Evolutionary conservation across 2,888 invertebrate genomes (phyloP).

Genomic region (Hydrotaea diabolus): DNA sequence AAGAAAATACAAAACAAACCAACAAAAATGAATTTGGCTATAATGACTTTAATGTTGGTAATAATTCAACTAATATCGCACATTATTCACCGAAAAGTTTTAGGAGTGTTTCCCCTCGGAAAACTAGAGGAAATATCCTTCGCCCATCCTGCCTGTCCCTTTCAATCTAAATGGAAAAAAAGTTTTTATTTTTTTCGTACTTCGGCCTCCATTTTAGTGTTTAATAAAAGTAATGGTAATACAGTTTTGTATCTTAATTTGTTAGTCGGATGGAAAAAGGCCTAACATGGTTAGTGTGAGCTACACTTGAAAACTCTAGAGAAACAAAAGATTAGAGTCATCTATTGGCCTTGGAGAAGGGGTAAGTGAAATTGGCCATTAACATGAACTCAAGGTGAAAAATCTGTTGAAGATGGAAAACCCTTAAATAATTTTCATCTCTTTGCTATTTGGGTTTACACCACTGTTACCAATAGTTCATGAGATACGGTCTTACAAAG

Average conservation of each 20-base stretch:
- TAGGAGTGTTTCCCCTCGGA: neutral
- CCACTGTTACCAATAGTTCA: no score
- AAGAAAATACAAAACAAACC: neutral
- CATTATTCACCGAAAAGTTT: slow-evolving; percentile 57
- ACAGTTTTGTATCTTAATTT: slow-evolving; percentile 7
- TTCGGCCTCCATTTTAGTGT: neutral
- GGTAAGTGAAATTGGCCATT: neutral
- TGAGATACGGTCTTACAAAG: no score
- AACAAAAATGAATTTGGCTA: slow-evolving; percentile 8
- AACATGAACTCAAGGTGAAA: neutral
- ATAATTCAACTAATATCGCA: slow-evolving; percentile 56
- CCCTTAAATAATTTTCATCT: no score
- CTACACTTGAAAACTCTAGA: slow-evolving; percentile 4
- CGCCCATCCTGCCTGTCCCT: no score
- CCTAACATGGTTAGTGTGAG: neutral
- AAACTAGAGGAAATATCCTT: neutral
- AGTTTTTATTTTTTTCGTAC: neutral
- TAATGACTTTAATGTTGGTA: slow-evolving; percentile 51
- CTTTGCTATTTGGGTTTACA: no score
- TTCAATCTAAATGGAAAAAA: neutral
- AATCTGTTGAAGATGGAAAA: neutral
- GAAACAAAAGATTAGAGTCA: neutral
- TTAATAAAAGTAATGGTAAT: neutral
- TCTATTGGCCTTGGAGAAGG: neutral
- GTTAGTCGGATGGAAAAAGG: neutral